phyloP scores from a whole-genome alignment of 64 coral and sea anemone species.

The Acropora yongei region DNA sequence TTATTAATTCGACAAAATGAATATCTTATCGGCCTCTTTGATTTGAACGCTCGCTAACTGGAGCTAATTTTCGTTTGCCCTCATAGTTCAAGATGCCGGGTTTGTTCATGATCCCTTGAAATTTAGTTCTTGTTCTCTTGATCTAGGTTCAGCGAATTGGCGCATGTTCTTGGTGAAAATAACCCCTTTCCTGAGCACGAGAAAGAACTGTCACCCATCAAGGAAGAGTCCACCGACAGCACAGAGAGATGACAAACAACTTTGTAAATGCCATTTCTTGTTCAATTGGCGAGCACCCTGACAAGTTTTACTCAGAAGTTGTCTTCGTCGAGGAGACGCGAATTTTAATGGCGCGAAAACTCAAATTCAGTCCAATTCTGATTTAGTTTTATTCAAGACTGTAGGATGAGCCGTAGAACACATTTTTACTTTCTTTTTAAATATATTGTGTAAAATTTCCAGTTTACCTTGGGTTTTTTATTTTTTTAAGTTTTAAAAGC shows the following conservation, averaged over 20 bases:
- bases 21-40: too few species aligned
- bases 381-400: not conserved
- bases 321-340: not conserved
- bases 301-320: not conserved
- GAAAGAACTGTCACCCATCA: conserved; percentile 8
- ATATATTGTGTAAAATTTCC: not conserved
- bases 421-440: not conserved
- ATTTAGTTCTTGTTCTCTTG: not conserved
- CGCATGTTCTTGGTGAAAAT: conserved; percentile 45
- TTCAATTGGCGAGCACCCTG: not conserved
- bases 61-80: too few species aligned
- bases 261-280: not conserved
- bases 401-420: not conserved
- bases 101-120: not conserved
- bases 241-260: conserved; percentile 17
- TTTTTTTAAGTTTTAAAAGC: too few species aligned
- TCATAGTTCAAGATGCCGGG: too few species aligned
- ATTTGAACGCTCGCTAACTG: too few species aligned
- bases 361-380: not conserved
- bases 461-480: not conserved
- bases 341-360: not conserved
- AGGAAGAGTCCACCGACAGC: not conserved
- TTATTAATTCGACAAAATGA: too few species aligned
- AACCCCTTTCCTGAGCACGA: conserved; percentile 27
- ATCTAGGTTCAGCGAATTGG: conserved; percentile 38